Evolutionary conservation across 2,113 vertebrate species (phyloP).

Genomic region (Pangasianodon gigas): DNA sequence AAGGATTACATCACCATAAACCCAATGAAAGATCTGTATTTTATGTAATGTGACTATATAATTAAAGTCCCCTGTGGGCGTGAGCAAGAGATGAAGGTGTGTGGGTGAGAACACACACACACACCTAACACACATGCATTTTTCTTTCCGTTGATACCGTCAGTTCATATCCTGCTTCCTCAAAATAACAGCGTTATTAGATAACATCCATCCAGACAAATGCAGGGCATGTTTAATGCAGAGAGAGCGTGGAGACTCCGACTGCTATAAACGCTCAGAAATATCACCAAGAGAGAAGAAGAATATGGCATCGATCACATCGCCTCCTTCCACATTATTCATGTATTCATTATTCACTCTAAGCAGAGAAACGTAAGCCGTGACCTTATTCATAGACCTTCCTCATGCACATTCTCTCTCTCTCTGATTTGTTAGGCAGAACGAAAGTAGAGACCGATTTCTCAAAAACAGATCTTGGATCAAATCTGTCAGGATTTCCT

Average conservation of each 20-base stretch:
- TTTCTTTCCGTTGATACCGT: background rate
- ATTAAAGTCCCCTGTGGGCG: background rate
- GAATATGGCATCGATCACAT: slow-evolving; percentile 26
- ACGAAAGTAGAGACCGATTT: background rate
- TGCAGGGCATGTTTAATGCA: background rate
- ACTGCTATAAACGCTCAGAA: background rate
- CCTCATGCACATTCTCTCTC: background rate
- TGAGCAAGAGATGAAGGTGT: background rate
- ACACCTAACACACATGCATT: background rate
- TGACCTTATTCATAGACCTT: slow-evolving; percentile 1
- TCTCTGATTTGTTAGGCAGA: background rate
- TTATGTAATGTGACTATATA: slow-evolving; percentile 16
- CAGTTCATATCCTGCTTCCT: slow-evolving; percentile 1
- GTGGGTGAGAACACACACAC: slow-evolving; percentile 7
- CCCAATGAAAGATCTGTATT: background rate
- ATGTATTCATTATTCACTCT: slow-evolving; percentile 34
- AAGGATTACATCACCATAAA: slow-evolving; percentile 35
- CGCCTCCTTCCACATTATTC: slow-evolving; percentile 3
- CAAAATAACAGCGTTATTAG: slow-evolving; percentile 5
- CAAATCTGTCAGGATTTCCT: slow-evolving; percentile 7
- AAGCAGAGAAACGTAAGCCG: slow-evolving; percentile 1
- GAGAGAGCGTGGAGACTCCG: background rate
- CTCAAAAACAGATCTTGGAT: background rate
- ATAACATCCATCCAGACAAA: slow-evolving; percentile 19
- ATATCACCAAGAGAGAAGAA: background rate